phyloP scores from a whole-genome alignment of 2,797 vertebrate species.

The Mormyrus proboscirostris region DNA sequence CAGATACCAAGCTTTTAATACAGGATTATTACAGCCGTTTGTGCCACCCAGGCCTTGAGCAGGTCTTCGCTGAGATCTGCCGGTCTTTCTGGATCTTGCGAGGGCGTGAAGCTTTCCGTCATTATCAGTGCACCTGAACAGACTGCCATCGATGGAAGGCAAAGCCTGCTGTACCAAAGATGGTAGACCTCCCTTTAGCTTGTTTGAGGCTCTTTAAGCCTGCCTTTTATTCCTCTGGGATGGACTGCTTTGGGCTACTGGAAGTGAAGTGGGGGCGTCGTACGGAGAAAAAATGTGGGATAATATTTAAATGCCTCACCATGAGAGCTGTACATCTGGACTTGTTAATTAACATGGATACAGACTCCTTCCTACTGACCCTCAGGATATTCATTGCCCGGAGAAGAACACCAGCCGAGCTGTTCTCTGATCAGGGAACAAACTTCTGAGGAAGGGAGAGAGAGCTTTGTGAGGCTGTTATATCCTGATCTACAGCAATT shows the following conservation, averaged over 20 bases:
- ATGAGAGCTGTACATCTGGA: not conserved
- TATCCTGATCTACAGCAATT: not conserved
- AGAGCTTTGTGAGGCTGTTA: not conserved
- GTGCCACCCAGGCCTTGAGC: not conserved
- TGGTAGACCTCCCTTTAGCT: not conserved
- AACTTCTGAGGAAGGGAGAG: not conserved
- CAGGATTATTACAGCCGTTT: not conserved
- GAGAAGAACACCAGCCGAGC: not conserved
- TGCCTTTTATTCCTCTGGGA: conserved; percentile 22
- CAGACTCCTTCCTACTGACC: conserved; percentile 19
- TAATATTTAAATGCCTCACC: conserved; percentile 22
- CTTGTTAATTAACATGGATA: not conserved
- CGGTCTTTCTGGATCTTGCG: not conserved
- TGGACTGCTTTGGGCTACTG: conserved; percentile 11
- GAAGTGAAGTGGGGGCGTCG: not conserved
- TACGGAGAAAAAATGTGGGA: conserved; percentile 15
- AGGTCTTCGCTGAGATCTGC: not conserved
- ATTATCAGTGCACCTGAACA: not conserved
- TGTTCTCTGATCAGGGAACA: not conserved
- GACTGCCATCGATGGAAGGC: not conserved
- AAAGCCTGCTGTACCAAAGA: conserved; percentile 6
- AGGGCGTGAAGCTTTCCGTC: not conserved
- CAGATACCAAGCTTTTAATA: not conserved
- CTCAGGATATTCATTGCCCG: not conserved
- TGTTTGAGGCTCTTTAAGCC: not conserved